Percentiles rank a stretch among this genome's conserved stretches.
phyloP scores from a whole-genome alignment of 1,140 invertebrate species.

The Bombus ignitus region DNA sequence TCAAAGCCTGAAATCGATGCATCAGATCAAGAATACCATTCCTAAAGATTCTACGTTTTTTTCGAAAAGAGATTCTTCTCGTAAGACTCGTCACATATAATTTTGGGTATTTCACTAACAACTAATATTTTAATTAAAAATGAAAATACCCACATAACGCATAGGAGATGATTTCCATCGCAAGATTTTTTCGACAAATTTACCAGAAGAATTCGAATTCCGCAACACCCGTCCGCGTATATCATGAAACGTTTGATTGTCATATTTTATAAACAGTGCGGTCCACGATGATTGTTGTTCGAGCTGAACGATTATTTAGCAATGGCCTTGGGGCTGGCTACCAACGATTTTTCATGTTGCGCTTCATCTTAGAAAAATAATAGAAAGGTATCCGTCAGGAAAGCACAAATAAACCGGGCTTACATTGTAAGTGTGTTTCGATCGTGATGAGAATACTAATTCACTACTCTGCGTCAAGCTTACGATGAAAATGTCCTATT shows the following conservation, averaged over 20 bases:
- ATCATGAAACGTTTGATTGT: constrained; percentile 44
- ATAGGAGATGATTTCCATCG: not conserved
- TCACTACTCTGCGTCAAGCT: not conserved
- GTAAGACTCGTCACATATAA: not conserved
- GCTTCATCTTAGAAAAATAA: constrained; percentile 42
- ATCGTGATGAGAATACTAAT: constrained; percentile 2
- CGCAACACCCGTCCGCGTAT: not conserved
- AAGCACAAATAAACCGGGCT: constrained; percentile 45
- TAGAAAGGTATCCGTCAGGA: constrained; percentile 9
- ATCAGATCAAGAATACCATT: not conserved
- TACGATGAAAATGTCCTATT: not conserved
- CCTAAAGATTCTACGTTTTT: not conserved
- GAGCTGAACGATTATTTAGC: constrained; percentile 50
- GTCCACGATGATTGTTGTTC: constrained; percentile 49
- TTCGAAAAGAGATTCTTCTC: not conserved
- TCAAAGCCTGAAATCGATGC: not conserved
- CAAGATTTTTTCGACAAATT: constrained; percentile 12
- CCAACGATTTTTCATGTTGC: constrained; percentile 51
- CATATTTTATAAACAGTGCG: constrained; percentile 64
- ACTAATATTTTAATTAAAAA: not conserved
- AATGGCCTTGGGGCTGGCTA: constrained; percentile 17
- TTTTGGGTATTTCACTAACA: no score
- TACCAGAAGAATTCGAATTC: constrained; percentile 14
- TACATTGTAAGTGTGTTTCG: not conserved
- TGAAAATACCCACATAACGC: not conserved